Evolutionary conservation across 2,797 vertebrate species (phyloP).

Genomic region (Cynopterus sphinx): DNA sequence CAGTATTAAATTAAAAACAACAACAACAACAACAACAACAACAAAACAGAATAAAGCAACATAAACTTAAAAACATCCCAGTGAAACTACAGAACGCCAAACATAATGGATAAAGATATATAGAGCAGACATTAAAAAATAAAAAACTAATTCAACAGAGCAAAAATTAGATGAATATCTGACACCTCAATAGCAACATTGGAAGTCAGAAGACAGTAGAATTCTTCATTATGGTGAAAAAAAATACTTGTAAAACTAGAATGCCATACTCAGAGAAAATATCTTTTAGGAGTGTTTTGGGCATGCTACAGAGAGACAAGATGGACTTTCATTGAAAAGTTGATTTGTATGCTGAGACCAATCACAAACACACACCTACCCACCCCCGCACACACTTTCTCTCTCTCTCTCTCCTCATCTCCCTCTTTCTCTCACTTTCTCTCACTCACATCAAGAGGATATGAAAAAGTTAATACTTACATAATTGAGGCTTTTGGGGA

Average conservation of each 20-base stretch:
- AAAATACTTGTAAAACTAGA: neutral
- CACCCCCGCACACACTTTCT: too few relatives aligned
- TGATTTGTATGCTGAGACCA: neutral
- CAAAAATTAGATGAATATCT: neutral
- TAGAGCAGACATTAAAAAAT: neutral
- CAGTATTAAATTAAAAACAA: neutral
- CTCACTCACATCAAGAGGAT: neutral
- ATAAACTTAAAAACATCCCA: neutral
- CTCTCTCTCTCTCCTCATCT: too few relatives aligned
- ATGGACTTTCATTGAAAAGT: neutral
- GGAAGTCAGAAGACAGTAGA: neutral
- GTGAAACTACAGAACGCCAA: neutral
- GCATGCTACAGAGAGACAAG: neutral
- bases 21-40: too few relatives aligned
- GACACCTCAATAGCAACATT: neutral
- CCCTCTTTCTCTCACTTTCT: too few relatives aligned
- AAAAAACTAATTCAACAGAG: neutral
- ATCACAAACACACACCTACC: neutral
- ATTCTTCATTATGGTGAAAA: neutral
- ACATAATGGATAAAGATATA: neutral
- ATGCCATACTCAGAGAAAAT: neutral
- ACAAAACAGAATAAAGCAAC: neutral
- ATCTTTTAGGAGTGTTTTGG: neutral
- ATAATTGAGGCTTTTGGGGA: neutral
- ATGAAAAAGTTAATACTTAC: neutral